These are phyloP conservation scores for Plutella xylostella DNA, from an alignment of 2,888 invertebrate genomes.

Conservation along the genomic window DNA sequence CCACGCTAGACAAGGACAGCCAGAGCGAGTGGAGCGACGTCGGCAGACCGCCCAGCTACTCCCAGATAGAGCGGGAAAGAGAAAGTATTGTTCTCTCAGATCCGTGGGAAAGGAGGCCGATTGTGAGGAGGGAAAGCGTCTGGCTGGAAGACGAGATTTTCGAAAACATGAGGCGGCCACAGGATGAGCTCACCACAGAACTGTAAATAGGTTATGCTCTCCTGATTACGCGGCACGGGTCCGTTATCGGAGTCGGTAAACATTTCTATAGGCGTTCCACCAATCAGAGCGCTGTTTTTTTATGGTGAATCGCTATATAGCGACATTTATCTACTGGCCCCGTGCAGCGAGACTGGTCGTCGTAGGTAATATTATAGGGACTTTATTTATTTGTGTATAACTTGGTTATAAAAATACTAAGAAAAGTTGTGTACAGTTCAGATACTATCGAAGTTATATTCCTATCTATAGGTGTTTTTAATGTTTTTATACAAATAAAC, in stretches of 20 bases:
- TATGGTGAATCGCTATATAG: no score
- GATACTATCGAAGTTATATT: neutral
- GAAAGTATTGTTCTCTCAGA: constrained; percentile 55
- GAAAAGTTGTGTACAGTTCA: no score
- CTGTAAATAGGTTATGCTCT: constrained; percentile 59
- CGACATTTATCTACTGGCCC: neutral
- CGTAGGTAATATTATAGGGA: no score
- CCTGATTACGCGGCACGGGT: no score
- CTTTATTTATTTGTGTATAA: no score
- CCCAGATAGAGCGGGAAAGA: constrained; percentile 45
- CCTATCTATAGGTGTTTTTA: neutral
- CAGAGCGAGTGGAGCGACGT: constrained; percentile 68
- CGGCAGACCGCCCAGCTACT: constrained; percentile 54
- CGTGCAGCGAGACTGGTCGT: no score
- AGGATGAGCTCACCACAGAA: constrained; percentile 91
- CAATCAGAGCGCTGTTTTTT: no score
- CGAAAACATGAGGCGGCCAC: constrained; percentile 86
- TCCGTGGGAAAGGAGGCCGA: constrained; percentile 61
- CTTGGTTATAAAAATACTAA: no score
- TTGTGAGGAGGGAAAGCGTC: constrained; percentile 67
- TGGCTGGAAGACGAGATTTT: constrained; percentile 86
- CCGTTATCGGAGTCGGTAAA: no score
- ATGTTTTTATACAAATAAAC: neutral
- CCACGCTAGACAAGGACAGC: constrained; percentile 47
- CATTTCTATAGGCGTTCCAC: no score